These are phyloP conservation scores for Ctenicera cuprea DNA, from an alignment of 2,888 invertebrate genomes.

Conservation along the genomic window DNA sequence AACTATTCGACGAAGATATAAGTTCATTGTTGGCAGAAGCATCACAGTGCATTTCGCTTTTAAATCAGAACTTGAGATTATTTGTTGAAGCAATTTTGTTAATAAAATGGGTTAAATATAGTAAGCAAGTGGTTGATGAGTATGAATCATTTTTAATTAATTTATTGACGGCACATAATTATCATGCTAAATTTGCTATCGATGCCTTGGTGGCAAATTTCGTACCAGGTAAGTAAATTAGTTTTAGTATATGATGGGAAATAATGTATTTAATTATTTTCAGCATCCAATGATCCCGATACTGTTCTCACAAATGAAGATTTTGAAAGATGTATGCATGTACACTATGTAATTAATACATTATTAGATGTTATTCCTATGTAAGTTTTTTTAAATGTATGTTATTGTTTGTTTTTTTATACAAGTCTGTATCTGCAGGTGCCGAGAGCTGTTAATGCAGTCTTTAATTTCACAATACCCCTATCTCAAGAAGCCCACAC, in stretches of 20 bases:
- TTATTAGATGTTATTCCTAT: constrained; percentile 77
- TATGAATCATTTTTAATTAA: constrained; percentile 81
- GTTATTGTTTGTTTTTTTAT: too few species aligned
- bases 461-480: constrained; percentile 82
- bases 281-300: constrained; percentile 72
- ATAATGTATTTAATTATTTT: constrained; percentile 6
- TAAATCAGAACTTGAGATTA: constrained; percentile 75
- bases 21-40: constrained; percentile 75
- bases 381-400: constrained; percentile 69
- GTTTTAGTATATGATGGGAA: neutral
- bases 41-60: constrained; percentile 76
- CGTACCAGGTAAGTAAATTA: constrained; percentile 73
- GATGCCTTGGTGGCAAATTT: constrained; percentile 78
- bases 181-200: constrained; percentile 78
- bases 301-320: constrained; percentile 76
- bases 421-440: constrained; percentile 74
- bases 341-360: constrained; percentile 75
- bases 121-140: constrained; percentile 72
- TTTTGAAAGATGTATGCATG: constrained; percentile 76
- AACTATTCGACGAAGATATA: constrained; percentile 76
- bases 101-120: constrained; percentile 76
- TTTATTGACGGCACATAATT: constrained; percentile 81
- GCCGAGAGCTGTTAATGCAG: constrained; percentile 81
- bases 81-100: constrained; percentile 78
- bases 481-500: constrained; percentile 82